phyloP scores from a whole-genome alignment of 2,797 vertebrate species.

The Echeneis naucrates region DNA sequence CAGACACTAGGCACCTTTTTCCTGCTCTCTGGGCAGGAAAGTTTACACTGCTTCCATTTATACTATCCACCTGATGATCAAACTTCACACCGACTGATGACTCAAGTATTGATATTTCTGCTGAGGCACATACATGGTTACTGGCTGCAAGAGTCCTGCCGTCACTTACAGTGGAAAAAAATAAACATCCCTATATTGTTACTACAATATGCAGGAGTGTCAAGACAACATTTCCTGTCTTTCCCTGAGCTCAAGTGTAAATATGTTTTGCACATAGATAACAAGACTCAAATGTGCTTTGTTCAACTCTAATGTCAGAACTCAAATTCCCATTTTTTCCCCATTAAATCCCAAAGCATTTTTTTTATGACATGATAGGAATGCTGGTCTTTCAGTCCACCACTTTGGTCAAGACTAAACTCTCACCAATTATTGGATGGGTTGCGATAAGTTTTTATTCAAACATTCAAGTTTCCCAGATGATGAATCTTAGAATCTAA shows the following conservation, averaged over 20 bases:
- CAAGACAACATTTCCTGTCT: neutral
- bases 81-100: constrained; percentile 13
- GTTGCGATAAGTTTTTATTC: neutral
- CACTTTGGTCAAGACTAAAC: too few relatives aligned
- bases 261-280: constrained; percentile 6
- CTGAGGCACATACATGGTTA: neutral
- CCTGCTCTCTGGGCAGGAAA: constrained; percentile 11
- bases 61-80: constrained; percentile 15
- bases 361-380: too few relatives aligned
- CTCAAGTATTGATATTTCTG: constrained; percentile 12
- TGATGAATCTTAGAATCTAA: neutral
- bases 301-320: neutral
- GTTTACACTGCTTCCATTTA: constrained; percentile 33
- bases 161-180: neutral
- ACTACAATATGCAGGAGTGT: neutral
- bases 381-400: too few relatives aligned
- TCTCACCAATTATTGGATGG: neutral
- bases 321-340: neutral
- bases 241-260: constrained; percentile 18
- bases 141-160: neutral
- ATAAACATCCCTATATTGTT: neutral
- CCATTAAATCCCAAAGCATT: too few relatives aligned
- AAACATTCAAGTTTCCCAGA: neutral
- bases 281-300: neutral
- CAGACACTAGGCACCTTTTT: constrained; percentile 44